phyloP scores from a whole-genome alignment of 1,140 invertebrate genomes.

The Helicoverpa armigera region DNA sequence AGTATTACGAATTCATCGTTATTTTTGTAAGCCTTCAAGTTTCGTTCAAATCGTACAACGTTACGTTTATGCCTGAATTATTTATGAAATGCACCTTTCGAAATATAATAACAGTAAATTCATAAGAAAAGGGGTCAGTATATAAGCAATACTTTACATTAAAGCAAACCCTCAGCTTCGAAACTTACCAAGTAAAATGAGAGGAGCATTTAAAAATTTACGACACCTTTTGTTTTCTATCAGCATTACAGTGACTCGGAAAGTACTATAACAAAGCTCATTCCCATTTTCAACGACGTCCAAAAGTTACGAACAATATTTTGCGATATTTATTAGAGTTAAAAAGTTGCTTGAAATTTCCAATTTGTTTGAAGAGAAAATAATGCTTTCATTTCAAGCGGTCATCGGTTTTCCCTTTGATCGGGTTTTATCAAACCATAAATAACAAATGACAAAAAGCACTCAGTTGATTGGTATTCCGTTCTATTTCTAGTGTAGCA shows the following conservation, averaged over 20 bases:
- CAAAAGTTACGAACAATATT: slow-evolving; percentile 12
- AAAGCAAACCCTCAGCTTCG: background rate
- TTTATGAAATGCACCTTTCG: too few species aligned
- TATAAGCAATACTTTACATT: background rate
- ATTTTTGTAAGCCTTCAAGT: too few species aligned
- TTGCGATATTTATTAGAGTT: slow-evolving; percentile 37
- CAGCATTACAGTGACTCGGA: background rate
- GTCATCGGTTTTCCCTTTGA: slow-evolving; percentile 48
- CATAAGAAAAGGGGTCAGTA: background rate
- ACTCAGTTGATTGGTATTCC: slow-evolving; percentile 49
- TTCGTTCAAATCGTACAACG: too few species aligned
- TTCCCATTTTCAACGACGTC: slow-evolving; percentile 24
- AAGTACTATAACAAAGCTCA: slow-evolving; percentile 29
- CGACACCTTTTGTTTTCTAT: slow-evolving; percentile 33
- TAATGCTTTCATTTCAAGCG: slow-evolving; percentile 39
- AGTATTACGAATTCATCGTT: too few species aligned
- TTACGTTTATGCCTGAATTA: too few species aligned
- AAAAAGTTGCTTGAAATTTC: slow-evolving; percentile 29
- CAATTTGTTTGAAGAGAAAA: slow-evolving; percentile 33
- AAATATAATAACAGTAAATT: too few species aligned
- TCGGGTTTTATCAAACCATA: slow-evolving; percentile 43
- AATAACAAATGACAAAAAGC: slow-evolving; percentile 51
- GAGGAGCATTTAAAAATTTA: slow-evolving; percentile 11
- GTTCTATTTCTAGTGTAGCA: slow-evolving; percentile 35
- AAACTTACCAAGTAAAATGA: background rate